Evolutionary conservation across 2,888 invertebrate genomes (phyloP), one percentile per base, ranked within the genome.

Genomic region (Ophion obscuratus): DNA sequence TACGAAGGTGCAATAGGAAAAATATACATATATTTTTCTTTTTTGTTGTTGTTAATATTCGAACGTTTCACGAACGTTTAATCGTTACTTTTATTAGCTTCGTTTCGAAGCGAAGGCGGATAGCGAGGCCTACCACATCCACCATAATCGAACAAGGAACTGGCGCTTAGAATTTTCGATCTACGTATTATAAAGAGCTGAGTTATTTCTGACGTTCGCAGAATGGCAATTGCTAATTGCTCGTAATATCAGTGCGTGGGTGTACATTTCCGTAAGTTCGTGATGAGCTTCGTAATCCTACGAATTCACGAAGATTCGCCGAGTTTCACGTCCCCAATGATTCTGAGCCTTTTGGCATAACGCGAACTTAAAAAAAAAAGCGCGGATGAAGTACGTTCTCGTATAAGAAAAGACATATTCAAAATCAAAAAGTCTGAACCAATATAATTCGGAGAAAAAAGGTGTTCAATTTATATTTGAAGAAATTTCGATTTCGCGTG

Each of bases 151-250:
- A 40, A 40, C 40, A 20, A 47, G n/a, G 47, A 53, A 71, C 27
- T 31, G 17, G 17, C 53, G 7, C 27, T 17, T 44, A 9, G 27
- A 17, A 27, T 53, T 59, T 59, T 73, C 17, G 20, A 47, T 59
- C 36, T 36, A 5, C n/a, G 57, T 36, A 36, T 59, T 74, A 24
- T 57, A 70, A 70, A 74, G 79, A 75, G 67, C 20, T 66, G 75
- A 75, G 64, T 76, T 53, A 31, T 68, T 83, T 36, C 27, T 80
- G 62, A 64, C 80, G 71, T 80, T 84, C 68, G 24, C 68, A 61
- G 74, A 74, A 74, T 75, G 44, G 31, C 75, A 76, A 84, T 84
- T 75, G 75, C 70, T 75, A 84, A 84, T 84, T 84, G 83, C 70
- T 83, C 36, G 68, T 83, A 31, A 40, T 64, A 68, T 44, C 44